Percentiles rank a stretch among this genome's conserved stretches.
Conservation (phyloP, 2,113 vertebrate genomes). For the Engraulis encrasicolus region DNA sequence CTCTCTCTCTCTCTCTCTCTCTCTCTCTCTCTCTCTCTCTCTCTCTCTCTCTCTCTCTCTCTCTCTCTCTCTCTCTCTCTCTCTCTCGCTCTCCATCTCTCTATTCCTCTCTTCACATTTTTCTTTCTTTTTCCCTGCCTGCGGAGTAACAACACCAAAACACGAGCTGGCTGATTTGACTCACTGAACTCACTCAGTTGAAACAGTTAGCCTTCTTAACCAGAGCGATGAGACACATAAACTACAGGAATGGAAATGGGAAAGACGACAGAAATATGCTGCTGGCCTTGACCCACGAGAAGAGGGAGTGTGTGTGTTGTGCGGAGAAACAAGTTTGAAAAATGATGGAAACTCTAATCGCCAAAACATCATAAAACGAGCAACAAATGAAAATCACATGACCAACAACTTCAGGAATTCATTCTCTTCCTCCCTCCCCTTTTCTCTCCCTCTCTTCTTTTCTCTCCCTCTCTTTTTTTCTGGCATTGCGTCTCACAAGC, state of each 20-base stretch:
- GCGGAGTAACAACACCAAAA: too few species aligned
- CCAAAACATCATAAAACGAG: conserved; percentile 51
- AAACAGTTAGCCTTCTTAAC: too few species aligned
- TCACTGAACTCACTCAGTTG: too few species aligned
- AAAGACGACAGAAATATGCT: conserved; percentile 39
- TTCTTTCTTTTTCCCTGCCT: too few species aligned
- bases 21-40: too few species aligned
- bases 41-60: conserved; percentile 53
- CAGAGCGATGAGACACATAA: too few species aligned
- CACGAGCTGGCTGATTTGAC: neutral
- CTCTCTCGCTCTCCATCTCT: neutral
- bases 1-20: conserved; percentile 19
- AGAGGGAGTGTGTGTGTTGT: too few species aligned
- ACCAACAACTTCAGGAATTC: conserved; percentile 36
- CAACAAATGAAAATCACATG: conserved; percentile 60
- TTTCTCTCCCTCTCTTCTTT: neutral
- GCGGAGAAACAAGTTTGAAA: conserved; percentile 47
- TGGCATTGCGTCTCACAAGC: conserved; percentile 66
- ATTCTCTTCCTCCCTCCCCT: too few species aligned
- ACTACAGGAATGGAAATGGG: neutral
- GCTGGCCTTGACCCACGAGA: too few species aligned
- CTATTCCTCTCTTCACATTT: too few species aligned
- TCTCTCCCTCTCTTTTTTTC: conserved; percentile 59
- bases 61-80: conserved; percentile 53
- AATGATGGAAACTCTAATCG: conserved; percentile 62